Base-by-base conservation (phyloP, 2,888 invertebrate species). In the Uloborus plumipes region DNA sequence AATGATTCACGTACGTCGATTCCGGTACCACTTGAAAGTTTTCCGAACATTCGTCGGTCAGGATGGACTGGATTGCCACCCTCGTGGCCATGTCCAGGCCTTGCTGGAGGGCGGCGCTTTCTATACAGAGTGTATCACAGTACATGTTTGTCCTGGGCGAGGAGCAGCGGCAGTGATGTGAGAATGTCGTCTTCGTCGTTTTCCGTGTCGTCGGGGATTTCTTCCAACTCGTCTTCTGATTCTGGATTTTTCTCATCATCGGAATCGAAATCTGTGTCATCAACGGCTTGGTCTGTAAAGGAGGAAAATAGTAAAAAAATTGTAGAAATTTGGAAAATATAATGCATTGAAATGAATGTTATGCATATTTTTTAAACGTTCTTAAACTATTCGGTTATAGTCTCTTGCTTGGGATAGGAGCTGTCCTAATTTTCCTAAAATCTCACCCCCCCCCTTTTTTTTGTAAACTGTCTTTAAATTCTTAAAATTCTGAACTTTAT, bases 131-230 rank as follows among this genome's bases (percentile, higher is more conserved):
- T 13, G 39, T 64, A 64, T 64, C 64, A 64, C 64, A 64, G 64
- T n/a, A 47, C 22, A 47, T 14, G 49, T 1, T 20, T 47, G 9
- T 59, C 59, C 4, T 16, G 26, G 6, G 16, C 15, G 31, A 62
- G 2, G 61, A 67, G 39, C 16, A 26, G 0, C 15, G 67, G 67
- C 4, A 76, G 4, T 14, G 64, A 53, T 6, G 49, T 13, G 13
- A 74, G 64, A 14, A 74, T 62, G 18, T 81, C 80, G 31, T 74
- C 80, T 26, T 73, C 64, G 6, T 62, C 62, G 31, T 64, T 65
- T 20, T 15, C 14, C 16, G 50, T 22, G 26, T 49, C 9, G 31
- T 26, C 26, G 14, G 13, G 26, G 11, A 20, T 50, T 20, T 9
- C 71, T 49, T 22, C 65, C 14, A 39, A n/a, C 18, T 58, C 58